These are phyloP conservation scores for Folsomia manolachei DNA, from an alignment of 2,888 invertebrate genomes.

Conservation along the genomic window DNA sequence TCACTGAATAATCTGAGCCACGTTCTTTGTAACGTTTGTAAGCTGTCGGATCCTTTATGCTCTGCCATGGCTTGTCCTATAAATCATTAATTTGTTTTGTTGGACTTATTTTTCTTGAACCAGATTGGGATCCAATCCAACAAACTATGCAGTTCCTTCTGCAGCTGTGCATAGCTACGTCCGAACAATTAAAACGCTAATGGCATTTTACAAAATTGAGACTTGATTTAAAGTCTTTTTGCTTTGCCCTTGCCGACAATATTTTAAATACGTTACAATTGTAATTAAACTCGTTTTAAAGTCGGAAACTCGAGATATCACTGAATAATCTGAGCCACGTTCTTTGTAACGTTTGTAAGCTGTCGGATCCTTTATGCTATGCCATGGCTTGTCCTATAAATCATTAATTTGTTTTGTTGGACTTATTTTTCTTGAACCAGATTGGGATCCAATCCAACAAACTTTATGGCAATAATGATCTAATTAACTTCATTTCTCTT, in stretches of 20 bases:
- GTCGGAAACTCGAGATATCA: background rate
- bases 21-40: background rate
- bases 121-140: background rate
- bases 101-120: background rate
- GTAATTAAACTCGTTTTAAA: background rate
- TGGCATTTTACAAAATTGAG: background rate
- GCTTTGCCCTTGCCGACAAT: too few relatives aligned
- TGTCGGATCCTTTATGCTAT: too few relatives aligned
- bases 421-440: background rate
- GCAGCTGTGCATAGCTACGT: too few relatives aligned
- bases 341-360: background rate
- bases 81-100: background rate
- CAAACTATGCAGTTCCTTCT: too few relatives aligned
- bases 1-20: background rate
- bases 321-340: background rate
- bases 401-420: background rate
- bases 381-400: background rate
- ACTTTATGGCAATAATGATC: background rate
- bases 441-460: background rate
- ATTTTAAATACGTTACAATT: background rate
- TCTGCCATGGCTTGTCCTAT: background rate
- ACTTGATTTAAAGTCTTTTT: background rate
- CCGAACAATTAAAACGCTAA: background rate
- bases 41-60: too few relatives aligned
- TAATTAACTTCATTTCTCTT: background rate